Percentiles rank a stretch among this genome's conserved stretches.
These are phyloP conservation scores for Diacarnus erythraeanus DNA, from an alignment of 37 sponge, comb jelly and placozoan species.

Conservation along the genomic window DNA sequence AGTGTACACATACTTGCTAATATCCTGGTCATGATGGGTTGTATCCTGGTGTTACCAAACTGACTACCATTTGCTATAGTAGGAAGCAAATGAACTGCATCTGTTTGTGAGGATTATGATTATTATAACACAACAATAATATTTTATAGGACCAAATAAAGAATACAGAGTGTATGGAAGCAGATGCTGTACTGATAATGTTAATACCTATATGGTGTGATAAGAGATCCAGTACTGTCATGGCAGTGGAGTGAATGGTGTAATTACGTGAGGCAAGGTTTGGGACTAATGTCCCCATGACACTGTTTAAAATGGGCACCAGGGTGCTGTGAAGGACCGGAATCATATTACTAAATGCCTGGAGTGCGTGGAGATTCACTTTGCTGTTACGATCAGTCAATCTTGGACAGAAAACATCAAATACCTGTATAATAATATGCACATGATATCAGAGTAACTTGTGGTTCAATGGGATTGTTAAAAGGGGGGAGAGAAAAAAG, in stretches of 20 bases:
- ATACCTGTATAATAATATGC: slow-evolving; percentile 36
- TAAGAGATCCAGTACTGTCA: slow-evolving; percentile 61
- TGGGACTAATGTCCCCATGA: slow-evolving; percentile 65
- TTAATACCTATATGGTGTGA: slow-evolving; percentile 61
- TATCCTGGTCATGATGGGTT: slow-evolving; percentile 70
- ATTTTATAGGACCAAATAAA: neutral
- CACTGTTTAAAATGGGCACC: slow-evolving; percentile 34
- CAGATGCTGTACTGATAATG: neutral
- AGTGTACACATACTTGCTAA: slow-evolving; percentile 66
- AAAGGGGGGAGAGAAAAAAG: slow-evolving; percentile 14
- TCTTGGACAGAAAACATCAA: slow-evolving; percentile 77
- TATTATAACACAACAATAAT: neutral
- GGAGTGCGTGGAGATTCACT: slow-evolving; percentile 82
- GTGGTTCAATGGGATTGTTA: neutral
- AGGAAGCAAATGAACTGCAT: slow-evolving; percentile 66
- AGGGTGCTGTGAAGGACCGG: slow-evolving; percentile 64
- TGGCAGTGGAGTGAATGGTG: slow-evolving; percentile 59
- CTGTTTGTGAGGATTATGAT: slow-evolving; percentile 33
- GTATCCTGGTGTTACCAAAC: slow-evolving; percentile 65
- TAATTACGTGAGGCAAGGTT: slow-evolving; percentile 73
- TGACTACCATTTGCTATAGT: slow-evolving; percentile 65
- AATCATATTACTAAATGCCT: slow-evolving; percentile 69
- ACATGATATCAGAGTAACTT: neutral
- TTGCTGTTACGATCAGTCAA: slow-evolving; percentile 87
- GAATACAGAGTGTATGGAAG: neutral